Conservation (phyloP, 2,797 vertebrate species). For the Podargus strigoides region DNA sequence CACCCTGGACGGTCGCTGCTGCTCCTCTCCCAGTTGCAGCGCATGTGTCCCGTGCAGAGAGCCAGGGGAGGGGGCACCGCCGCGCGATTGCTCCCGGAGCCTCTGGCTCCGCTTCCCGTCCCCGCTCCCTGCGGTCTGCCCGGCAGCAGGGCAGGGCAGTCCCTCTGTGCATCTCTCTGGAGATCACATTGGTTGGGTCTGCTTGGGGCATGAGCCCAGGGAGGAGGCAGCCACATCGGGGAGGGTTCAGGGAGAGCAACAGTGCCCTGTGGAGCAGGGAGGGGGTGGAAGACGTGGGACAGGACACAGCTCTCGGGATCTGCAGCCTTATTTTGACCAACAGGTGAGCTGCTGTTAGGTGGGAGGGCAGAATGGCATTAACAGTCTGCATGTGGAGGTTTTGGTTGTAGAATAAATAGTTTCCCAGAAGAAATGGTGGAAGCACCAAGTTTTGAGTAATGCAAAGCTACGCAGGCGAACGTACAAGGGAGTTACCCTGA, state of each 20-base stretch:
- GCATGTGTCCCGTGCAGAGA: background rate
- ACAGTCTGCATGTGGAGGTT: fast-evolving
- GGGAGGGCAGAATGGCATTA: background rate
- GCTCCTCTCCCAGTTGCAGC: background rate
- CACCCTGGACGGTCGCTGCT: background rate
- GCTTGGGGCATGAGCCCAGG: background rate
- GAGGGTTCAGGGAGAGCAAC: background rate
- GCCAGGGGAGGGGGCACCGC: background rate
- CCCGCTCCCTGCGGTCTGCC: background rate
- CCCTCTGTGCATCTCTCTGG: background rate
- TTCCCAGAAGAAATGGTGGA: background rate
- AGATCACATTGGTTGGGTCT: fast-evolving
- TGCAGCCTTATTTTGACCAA: background rate
- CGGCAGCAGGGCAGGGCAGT: background rate
- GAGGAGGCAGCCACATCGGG: background rate
- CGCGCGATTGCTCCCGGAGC: fast-evolving
- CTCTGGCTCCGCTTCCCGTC: fast-evolving
- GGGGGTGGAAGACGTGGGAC: background rate
- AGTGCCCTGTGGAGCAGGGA: background rate
- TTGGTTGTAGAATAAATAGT: background rate
- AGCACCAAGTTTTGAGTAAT: background rate
- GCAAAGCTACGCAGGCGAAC: background rate
- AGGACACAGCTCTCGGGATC: background rate
- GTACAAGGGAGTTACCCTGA: background rate
- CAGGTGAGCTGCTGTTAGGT: background rate